Conservation (phyloP, 2,797 vertebrate species). For the Pterois miles region DNA sequence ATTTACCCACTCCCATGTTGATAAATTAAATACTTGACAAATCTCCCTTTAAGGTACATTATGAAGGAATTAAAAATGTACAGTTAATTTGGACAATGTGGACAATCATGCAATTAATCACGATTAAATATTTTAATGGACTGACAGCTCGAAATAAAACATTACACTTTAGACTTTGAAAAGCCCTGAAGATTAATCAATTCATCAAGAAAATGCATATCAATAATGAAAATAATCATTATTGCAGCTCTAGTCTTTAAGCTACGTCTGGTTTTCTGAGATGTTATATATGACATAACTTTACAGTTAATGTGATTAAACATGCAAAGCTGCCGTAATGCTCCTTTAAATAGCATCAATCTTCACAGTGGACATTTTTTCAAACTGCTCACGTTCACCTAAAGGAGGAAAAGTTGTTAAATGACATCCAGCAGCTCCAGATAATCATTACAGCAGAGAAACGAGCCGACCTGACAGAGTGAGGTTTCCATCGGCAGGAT, state of each 20-base stretch:
- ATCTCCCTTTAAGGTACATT: no score
- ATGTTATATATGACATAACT: no score
- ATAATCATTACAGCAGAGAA: constrained; percentile 26
- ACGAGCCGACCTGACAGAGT: neutral
- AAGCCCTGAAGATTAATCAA: neutral
- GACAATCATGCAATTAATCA: no score
- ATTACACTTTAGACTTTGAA: neutral
- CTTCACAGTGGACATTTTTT: neutral
- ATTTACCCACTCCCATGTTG: no score
- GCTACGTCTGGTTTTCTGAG: neutral
- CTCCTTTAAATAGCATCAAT: neutral
- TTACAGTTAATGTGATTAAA: neutral
- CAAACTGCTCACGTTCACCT: neutral
- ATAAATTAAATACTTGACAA: no score
- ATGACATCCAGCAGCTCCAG: neutral
- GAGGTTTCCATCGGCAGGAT: constrained; percentile 21
- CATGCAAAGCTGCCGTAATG: neutral
- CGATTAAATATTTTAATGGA: no score
- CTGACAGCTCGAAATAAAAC: no score
- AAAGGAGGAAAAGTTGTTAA: constrained; percentile 1
- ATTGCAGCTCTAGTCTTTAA: no score
- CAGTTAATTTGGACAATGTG: no score
- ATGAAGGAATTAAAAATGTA: no score
- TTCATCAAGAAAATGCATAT: neutral
- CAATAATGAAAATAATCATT: neutral